These are phyloP conservation scores for Psophia crepitans DNA, from an alignment of 2,113 vertebrate genomes.

Conservation along the genomic window DNA sequence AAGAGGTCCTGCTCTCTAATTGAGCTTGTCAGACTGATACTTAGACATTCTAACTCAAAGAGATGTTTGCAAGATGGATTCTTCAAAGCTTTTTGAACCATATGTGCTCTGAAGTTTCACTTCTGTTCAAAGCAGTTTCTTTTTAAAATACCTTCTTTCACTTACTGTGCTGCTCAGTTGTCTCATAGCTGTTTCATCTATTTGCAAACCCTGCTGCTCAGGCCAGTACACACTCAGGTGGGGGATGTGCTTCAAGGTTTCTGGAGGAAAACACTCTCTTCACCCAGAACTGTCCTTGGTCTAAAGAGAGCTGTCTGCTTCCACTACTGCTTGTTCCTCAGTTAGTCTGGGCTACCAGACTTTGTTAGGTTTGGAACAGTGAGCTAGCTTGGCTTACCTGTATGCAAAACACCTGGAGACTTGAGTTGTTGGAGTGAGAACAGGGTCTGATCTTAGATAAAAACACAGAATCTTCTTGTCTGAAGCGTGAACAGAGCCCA, in stretches of 20 bases:
- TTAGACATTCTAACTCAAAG: background rate
- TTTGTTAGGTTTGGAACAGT: background rate
- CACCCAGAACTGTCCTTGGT: accelerated
- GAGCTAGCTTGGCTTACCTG: background rate
- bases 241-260: background rate
- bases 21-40: background rate
- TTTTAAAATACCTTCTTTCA: background rate
- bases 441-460: background rate
- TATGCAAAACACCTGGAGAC: background rate
- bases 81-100: background rate
- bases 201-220: background rate
- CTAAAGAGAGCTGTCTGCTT: background rate
- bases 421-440: background rate
- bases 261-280: background rate
- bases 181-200: background rate
- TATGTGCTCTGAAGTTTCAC: background rate
- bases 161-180: background rate
- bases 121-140: background rate
- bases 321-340: background rate
- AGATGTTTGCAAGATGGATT: background rate
- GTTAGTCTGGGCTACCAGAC: background rate
- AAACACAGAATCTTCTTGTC: background rate
- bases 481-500: too few relatives aligned
- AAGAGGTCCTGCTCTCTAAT: background rate
- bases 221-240: background rate